Percentiles rank a stretch among this genome's conserved stretches.
Conservation (phyloP, 2,888 invertebrate species). For the Gryllus longicercus region DNA sequence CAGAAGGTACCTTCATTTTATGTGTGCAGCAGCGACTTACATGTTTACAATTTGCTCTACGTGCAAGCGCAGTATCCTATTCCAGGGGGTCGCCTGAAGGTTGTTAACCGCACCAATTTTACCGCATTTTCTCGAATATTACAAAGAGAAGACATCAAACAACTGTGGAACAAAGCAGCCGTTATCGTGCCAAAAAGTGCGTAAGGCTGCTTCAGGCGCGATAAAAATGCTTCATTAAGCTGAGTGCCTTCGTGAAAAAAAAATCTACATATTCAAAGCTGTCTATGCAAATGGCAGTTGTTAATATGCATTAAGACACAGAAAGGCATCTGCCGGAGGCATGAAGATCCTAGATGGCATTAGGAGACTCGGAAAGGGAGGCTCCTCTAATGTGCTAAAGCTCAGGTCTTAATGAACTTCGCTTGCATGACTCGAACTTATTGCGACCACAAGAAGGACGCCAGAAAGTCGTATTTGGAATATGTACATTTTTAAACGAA, state of each 20-base stretch:
- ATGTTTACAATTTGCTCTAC: no score
- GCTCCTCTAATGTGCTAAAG: background rate
- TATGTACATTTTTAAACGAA: no score
- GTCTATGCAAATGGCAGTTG: constrained; percentile 5
- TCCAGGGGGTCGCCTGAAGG: no score
- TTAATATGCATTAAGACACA: constrained; percentile 10
- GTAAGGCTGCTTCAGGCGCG: background rate
- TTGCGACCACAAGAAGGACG: no score
- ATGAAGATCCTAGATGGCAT: background rate
- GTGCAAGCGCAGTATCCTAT: no score
- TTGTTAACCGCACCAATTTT: no score
- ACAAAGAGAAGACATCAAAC: no score
- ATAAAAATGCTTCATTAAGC: background rate
- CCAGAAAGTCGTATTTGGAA: no score
- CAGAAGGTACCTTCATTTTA: no score
- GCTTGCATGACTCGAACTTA: background rate
- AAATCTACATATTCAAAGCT: constrained; percentile 8
- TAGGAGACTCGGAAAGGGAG: background rate
- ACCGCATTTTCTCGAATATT: no score
- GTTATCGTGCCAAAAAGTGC: background rate
- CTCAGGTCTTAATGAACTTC: constrained; percentile 4
- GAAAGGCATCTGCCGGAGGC: background rate
- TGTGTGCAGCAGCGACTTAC: no score
- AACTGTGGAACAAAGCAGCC: no score
- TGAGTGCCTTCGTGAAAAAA: background rate